phyloP scores from a whole-genome alignment of 2,888 invertebrate species.

The Augiades crinisus region DNA sequence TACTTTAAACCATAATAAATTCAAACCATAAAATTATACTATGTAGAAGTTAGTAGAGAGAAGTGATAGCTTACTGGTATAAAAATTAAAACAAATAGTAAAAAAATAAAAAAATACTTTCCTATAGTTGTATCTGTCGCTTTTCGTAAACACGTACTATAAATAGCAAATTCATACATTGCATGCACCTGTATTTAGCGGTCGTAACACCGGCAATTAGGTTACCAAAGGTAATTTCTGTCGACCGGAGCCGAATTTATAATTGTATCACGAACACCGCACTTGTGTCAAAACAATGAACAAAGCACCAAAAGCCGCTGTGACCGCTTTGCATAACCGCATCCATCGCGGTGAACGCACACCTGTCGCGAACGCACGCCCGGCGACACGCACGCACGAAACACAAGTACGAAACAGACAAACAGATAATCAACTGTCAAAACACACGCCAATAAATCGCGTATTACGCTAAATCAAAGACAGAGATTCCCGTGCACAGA shows the following conservation, averaged over 20 bases:
- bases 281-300: slow-evolving; percentile 25
- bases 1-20: too few species aligned
- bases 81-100: too few species aligned
- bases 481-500: slow-evolving; percentile 16
- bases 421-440: slow-evolving; percentile 22
- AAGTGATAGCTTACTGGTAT: too few species aligned
- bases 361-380: slow-evolving; percentile 26
- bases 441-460: slow-evolving; percentile 23
- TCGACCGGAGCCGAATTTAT: not conserved
- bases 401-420: slow-evolving; percentile 17
- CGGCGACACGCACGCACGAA: slow-evolving; percentile 25
- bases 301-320: slow-evolving; percentile 9
- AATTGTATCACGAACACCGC: slow-evolving; percentile 10
- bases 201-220: slow-evolving; percentile 14
- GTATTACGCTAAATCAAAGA: slow-evolving; percentile 22
- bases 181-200: not conserved
- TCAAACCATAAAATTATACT: too few species aligned
- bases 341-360: slow-evolving; percentile 13
- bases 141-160: too few species aligned
- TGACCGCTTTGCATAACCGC: slow-evolving; percentile 21
- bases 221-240: slow-evolving; percentile 9
- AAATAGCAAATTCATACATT: not conserved
- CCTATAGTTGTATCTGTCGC: too few species aligned
- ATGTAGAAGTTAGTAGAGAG: too few species aligned
- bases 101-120: too few species aligned